Percentiles rank a stretch among this genome's conserved stretches.
These are phyloP conservation scores for Caenorhabditis zanzibari DNA, from an alignment of 2,888 invertebrate species.

Conservation along the genomic window DNA sequence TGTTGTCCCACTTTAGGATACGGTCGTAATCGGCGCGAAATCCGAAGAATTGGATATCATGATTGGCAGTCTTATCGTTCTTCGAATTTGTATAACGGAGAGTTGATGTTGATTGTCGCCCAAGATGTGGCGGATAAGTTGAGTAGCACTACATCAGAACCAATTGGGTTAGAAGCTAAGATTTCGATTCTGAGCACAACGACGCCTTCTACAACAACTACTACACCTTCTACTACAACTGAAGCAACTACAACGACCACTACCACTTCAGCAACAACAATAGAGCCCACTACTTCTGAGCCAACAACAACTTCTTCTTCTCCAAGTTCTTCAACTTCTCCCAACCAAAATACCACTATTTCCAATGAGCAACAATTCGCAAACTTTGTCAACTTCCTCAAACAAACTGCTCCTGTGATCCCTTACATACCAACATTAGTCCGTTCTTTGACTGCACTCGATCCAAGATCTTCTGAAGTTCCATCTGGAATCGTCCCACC, in stretches of 20 bases:
- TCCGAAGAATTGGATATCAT: constrained; percentile 68
- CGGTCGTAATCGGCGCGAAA: constrained; percentile 62
- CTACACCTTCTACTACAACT: constrained; percentile 30
- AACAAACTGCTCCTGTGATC: constrained; percentile 75
- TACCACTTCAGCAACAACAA: constrained; percentile 29
- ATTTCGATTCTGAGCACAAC: constrained; percentile 30
- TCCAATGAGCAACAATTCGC: constrained; percentile 68
- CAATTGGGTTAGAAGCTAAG: constrained; percentile 22
- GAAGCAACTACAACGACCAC: background rate
- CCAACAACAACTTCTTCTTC: constrained; percentile 16
- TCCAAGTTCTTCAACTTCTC: constrained; percentile 1
- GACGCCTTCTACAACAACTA: constrained; percentile 23
- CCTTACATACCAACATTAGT: constrained; percentile 76
- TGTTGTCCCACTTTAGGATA: constrained; percentile 40
- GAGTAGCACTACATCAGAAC: constrained; percentile 17
- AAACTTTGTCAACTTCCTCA: constrained; percentile 74
- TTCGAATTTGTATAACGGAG: constrained; percentile 69
- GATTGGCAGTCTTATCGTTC: constrained; percentile 70
- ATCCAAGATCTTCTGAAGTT: constrained; percentile 53
- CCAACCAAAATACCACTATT: constrained; percentile 12
- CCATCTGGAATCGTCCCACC: background rate
- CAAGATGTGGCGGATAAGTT: constrained; percentile 68
- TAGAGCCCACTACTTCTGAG: background rate
- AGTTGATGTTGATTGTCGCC: constrained; percentile 75
- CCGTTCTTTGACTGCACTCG: constrained; percentile 68